Evolutionary conservation across 1,140 invertebrate genomes (phyloP).

Genomic region (Drosophila elegans): DNA sequence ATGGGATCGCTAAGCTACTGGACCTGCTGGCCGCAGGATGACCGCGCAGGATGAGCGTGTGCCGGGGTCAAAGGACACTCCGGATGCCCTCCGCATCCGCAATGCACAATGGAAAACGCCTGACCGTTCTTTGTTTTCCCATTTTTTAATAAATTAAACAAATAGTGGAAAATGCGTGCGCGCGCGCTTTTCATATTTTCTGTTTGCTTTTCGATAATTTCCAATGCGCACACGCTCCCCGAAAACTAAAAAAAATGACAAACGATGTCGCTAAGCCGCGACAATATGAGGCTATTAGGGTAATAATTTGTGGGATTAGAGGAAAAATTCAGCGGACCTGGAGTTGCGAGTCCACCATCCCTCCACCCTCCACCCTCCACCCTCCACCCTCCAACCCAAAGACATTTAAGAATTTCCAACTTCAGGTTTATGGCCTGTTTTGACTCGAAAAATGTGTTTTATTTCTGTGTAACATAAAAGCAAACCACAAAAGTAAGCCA

Average conservation of each 20-base stretch:
- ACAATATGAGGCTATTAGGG: slow-evolving; percentile 76
- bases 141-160: slow-evolving; percentile 70
- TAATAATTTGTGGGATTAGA: slow-evolving; percentile 79
- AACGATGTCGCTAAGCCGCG: slow-evolving; percentile 73
- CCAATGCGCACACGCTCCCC: slow-evolving; percentile 32
- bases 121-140: slow-evolving; percentile 14
- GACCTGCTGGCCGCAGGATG: slow-evolving; percentile 57
- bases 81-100: not conserved
- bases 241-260: slow-evolving; percentile 43
- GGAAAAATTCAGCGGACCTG: slow-evolving; percentile 6
- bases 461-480: too few relatives aligned
- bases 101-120: slow-evolving; percentile 30
- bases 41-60: slow-evolving; percentile 48
- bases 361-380: slow-evolving; percentile 9
- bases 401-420: not conserved
- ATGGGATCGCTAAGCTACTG: slow-evolving; percentile 40
- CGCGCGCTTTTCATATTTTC: slow-evolving; percentile 63
- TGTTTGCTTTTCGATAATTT: slow-evolving; percentile 74
- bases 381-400: slow-evolving; percentile 6
- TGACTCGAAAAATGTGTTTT: not conserved
- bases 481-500: too few relatives aligned
- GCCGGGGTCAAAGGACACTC: slow-evolving; percentile 55
- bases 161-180: slow-evolving; percentile 41
- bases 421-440: slow-evolving; percentile 1
- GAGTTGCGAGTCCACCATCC: not conserved